Evolutionary conservation across 2,113 vertebrate genomes (phyloP), one percentile per base, ranked within the genome.

Genomic region (Anhinga anhinga): DNA sequence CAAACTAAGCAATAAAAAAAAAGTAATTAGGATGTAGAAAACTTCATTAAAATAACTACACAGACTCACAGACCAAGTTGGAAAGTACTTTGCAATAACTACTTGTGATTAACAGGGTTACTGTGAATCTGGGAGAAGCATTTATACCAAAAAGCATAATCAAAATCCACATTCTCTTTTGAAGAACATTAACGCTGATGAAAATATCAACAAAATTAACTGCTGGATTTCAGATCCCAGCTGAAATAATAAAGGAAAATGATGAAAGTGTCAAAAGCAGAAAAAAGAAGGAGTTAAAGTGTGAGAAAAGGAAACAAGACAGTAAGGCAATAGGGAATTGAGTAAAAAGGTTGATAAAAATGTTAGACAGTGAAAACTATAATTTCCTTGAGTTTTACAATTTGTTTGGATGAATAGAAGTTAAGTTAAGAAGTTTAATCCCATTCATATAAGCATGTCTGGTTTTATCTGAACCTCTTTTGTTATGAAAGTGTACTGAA

Each of bases 191-290:
- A 62, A 91, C 79, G 3, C 6, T 40, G 11, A 56, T 89, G 16
- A 66, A 84, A 82, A 21, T 69, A 30, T 10, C 15, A 74, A 23
- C 15, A 81, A 80, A 84, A 62, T 40, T 53, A 49, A 47, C 17
- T 73, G 26, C 9, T 25, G 7, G 2, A 36, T 78, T 87, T 93
- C 49, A 62, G 26, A 34, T 62, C 7, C 5, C 6, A 20, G 13
- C 2, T 49, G 53, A 61, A 66, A 9, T 40, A 29, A 30, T 42
- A 6, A 58, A 56, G 14, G 10, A 47, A 70, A 82, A 80, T 8
- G 0, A 16, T 0, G 5, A 59, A 3, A 36, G 2, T 10, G 5
- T 30, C 13, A 65, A 84, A 93, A 86, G 8, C 3, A 5, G 11
- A 56, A 52, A 19, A 88, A 3, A 45, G 40, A 52, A 9, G 59